Conservation (phyloP, 2,113 vertebrate genomes). For the Stictonetta naevosa region DNA sequence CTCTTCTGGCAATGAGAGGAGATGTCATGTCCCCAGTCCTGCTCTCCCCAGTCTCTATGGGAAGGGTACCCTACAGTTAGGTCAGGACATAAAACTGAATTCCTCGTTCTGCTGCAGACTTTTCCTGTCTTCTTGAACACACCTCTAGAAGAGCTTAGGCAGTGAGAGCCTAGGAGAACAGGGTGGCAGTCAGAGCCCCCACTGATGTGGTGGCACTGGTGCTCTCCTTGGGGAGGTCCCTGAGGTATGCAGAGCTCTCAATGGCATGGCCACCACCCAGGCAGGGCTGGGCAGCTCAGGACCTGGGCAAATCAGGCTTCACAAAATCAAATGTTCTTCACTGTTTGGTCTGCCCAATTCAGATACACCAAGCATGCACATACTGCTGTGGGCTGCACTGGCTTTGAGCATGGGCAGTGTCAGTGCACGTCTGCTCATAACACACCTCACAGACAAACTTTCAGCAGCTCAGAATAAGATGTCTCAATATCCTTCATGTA, state of each 20-base stretch:
- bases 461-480: neutral
- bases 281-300: neutral
- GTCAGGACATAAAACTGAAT: neutral
- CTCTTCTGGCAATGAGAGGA: neutral
- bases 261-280: too few species aligned
- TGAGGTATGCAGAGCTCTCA: too few species aligned
- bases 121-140: neutral
- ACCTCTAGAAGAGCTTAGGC: neutral
- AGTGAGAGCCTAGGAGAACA: neutral
- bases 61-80: neutral
- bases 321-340: neutral
- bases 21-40: too few species aligned
- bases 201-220: neutral
- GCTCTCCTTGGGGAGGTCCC: neutral
- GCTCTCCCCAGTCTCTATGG: neutral
- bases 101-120: neutral
- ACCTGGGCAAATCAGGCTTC: neutral
- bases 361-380: neutral
- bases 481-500: neutral
- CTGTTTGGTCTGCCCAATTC: neutral
- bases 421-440: neutral
- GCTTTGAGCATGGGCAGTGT: neutral
- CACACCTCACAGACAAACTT: neutral
- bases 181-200: neutral
- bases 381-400: neutral